Base-by-base conservation (phyloP, 2,113 vertebrate genomes). In the Cyanoderma ruficeps region DNA sequence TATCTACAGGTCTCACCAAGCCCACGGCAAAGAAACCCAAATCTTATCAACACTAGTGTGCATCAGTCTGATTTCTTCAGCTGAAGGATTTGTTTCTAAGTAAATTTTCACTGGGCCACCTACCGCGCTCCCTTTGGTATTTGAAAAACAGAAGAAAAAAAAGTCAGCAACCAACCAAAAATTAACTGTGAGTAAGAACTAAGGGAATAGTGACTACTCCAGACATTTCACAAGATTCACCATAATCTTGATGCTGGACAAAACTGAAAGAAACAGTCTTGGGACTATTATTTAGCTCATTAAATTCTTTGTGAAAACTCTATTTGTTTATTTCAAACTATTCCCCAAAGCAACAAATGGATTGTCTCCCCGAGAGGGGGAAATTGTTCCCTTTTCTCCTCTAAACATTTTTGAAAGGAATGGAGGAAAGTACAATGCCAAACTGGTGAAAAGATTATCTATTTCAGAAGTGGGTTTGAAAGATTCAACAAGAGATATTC, bases 191-290 rank as follows among this genome's bases (percentile, higher is more conserved):
- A 93, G 35, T 57, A 91, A 95, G 69, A 82, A 83, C 30, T 90
- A 79, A 31, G 82, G 33, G 39, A 80, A 94, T 6, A 83, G 60
- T 2, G 9, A 47, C 47, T 88, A 55, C 41, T 60, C 33, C 11
- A 85, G 86, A 83, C 55, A 90, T 91, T 96, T 96, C 69, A 91
- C 83, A 82, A 89, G 90, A 41, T 84, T 72, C 72, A 83, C 69
- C 76, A 46, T 67, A 85, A 93, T 64, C 61, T 72, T 53, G 46
- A 41, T 83, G 57, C 39, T 63, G 83, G 83, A 91, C 47, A 83
- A 86, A 97, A 89, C 81, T 79, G 76, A 97, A 97, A 90, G 57
- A 87, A 65, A 60, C 47, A 42, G 55, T 47, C 65, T 65, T 23
- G 16, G 19, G 46, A 80, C 60, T 60, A 63, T 50, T 75, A 90